phyloP scores from a whole-genome alignment of 2,888 invertebrate species.

The Drosophila aldrichi region DNA sequence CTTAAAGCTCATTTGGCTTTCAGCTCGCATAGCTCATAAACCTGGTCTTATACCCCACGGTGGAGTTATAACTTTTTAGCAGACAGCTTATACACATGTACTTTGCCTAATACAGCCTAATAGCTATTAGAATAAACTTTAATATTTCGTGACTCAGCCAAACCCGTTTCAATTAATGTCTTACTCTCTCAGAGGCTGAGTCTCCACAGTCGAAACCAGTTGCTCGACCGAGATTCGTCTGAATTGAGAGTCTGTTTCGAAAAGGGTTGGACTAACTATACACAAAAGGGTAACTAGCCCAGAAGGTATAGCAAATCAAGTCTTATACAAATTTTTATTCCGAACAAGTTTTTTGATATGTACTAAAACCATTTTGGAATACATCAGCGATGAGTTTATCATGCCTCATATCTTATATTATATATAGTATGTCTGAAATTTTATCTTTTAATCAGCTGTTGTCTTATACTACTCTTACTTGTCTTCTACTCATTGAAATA shows the following conservation, averaged over 20 bases:
- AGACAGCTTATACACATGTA: not conserved
- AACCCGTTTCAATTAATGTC: constrained; percentile 10
- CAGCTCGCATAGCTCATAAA: not conserved
- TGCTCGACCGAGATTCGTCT: not conserved
- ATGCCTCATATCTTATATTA: no score
- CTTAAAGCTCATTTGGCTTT: not conserved
- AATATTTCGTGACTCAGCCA: not conserved
- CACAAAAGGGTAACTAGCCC: not conserved
- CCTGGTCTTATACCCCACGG: not conserved
- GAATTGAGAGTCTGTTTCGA: no score
- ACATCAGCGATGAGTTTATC: no score
- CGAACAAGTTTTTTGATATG: no score
- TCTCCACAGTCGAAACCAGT: not conserved
- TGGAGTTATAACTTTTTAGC: not conserved
- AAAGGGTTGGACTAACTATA: not conserved
- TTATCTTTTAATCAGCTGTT: no score
- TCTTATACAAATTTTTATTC: not conserved
- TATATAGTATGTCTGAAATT: no score
- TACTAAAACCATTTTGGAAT: no score
- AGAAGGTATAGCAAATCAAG: not conserved
- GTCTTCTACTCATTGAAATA: no score
- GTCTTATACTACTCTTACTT: no score
- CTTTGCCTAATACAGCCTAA: not conserved
- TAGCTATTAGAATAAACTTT: constrained; percentile 5
- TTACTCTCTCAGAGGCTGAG: not conserved